Evolutionary conservation across 2,888 invertebrate genomes (phyloP), one percentile per base, ranked within the genome.

Genomic region (Thera britannica): DNA sequence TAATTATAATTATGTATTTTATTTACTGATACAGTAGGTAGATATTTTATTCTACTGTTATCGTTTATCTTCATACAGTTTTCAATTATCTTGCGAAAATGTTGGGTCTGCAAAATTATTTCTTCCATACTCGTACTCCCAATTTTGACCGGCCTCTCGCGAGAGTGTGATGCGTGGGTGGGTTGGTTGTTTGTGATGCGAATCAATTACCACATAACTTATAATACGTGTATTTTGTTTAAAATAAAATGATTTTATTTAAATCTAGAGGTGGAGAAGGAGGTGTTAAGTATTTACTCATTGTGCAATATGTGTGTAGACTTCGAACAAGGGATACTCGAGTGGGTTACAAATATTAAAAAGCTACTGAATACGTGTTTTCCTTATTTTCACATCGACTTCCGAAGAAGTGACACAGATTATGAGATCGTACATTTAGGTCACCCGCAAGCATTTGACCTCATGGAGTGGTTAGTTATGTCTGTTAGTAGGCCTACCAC

Each of bases 381-480:
- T 71, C 74, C 74, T 72, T 67, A 67, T 70, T 72, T 71, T 70
- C 58, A 63, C 52, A 62, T 41, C 48, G 52, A 66, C 58, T 74
- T 74, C 67, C 63, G 56, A 71, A 65, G 68, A 74, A 74, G 56
- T 71, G 72, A 68, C 74, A 72, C 72, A 59, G 58, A 63, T 66
- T 48, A 41, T 48, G 63, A 48, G 52, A 59, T 58, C 12, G 49
- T 52, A 59, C n/a, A 3, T 9, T 41, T 44, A n/a, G 57, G 60
- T 35, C 58, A 58, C 68, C 68, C 62, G 60, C 54, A 23, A 49
- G 57, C 48, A 48, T 57, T 66, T 49, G 62, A 46, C 58, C 68
- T 66, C 58, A 66, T 64, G 35, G 51, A 46, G 58, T 60, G 51
- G 55, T 65, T 57, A 68, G 38, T 54, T 66, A 70, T 64, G 41